Conservation (phyloP, 2,113 vertebrate species). For the Ceyx margarethae region DNA sequence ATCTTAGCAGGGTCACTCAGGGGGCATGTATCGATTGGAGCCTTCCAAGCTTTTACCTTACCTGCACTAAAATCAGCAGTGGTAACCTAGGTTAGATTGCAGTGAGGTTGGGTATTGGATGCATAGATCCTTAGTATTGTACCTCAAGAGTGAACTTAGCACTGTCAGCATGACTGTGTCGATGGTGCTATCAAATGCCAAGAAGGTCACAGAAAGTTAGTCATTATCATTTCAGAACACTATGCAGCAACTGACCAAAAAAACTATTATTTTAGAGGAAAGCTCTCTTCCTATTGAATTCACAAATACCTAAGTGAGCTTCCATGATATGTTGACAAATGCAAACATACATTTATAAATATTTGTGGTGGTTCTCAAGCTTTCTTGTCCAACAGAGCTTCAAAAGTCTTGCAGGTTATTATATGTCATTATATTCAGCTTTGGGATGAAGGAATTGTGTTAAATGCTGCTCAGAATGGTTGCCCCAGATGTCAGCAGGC, state of each 20-base stretch:
- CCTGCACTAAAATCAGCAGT: background rate
- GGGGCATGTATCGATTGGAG: accelerated
- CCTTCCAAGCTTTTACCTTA: background rate
- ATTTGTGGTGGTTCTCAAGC: background rate
- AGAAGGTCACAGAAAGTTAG: background rate
- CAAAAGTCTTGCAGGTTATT: background rate
- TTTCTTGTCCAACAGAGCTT: background rate
- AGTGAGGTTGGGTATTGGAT: background rate
- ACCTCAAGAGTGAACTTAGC: background rate
- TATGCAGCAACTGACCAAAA: background rate
- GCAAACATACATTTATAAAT: background rate
- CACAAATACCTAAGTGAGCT: background rate
- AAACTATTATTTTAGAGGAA: background rate
- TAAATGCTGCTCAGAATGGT: background rate
- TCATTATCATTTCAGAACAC: background rate
- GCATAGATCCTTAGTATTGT: background rate
- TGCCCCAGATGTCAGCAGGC: background rate
- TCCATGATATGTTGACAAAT: background rate
- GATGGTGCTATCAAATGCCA: background rate
- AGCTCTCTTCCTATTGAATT: background rate
- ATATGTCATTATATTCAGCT: background rate
- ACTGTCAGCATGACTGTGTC: background rate
- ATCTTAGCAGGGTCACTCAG: background rate
- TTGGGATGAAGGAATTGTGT: background rate
- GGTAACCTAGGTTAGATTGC: background rate